phyloP scores from a whole-genome alignment of 2,888 invertebrate species.

The Drosophila niveifrons region DNA sequence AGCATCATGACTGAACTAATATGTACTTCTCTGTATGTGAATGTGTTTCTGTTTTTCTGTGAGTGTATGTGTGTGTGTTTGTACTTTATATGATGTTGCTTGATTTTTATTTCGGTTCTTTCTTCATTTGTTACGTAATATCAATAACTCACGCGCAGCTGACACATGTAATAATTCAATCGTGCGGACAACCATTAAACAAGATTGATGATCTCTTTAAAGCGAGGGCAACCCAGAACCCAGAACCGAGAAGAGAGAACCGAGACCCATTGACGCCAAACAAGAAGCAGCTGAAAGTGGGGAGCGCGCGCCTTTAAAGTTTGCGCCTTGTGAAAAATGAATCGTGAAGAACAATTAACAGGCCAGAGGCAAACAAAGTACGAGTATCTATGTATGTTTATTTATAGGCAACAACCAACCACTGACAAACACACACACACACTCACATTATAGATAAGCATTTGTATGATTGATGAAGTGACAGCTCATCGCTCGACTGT shows the following conservation, averaged over 20 bases:
- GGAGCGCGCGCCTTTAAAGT: slow-evolving; percentile 57
- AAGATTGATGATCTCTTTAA: slow-evolving; percentile 83
- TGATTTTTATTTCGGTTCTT: slow-evolving; percentile 74
- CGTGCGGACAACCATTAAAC: slow-evolving; percentile 83
- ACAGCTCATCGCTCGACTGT: slow-evolving; percentile 33
- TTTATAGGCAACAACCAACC: slow-evolving; percentile 52
- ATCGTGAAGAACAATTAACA: slow-evolving; percentile 66
- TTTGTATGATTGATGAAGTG: slow-evolving; percentile 75
- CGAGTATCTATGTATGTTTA: slow-evolving; percentile 50
- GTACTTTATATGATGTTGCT: slow-evolving; percentile 58
- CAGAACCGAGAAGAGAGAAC: slow-evolving; percentile 11
- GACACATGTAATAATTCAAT: slow-evolving; percentile 84
- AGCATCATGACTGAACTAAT: slow-evolving; percentile 35
- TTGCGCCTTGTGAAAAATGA: slow-evolving; percentile 69
- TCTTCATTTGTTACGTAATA: slow-evolving; percentile 78
- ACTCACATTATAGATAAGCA: slow-evolving; percentile 53
- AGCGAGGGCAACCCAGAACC: slow-evolving; percentile 49
- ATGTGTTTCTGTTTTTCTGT: background rate
- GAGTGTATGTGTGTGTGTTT: slow-evolving; percentile 34
- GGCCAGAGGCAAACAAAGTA: slow-evolving; percentile 43
- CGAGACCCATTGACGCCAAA: slow-evolving; percentile 71
- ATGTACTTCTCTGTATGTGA: slow-evolving; percentile 14
- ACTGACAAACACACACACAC: slow-evolving; percentile 18
- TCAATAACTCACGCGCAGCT: slow-evolving; percentile 81
- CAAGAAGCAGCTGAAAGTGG: background rate